These are phyloP conservation scores for Poecilia wingei DNA, from an alignment of 2,797 vertebrate genomes.

Conservation along the genomic window DNA sequence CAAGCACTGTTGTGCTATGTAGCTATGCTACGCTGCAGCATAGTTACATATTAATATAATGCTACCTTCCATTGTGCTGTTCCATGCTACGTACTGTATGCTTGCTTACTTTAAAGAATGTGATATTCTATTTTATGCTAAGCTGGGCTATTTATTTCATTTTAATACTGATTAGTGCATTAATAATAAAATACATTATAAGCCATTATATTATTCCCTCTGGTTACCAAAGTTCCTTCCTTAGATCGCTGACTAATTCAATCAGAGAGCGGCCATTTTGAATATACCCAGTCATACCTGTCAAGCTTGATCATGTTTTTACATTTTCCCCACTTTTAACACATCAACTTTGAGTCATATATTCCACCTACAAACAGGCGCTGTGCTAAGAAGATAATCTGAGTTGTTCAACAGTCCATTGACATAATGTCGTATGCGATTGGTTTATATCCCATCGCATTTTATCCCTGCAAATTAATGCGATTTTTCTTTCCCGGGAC, in stretches of 20 bases:
- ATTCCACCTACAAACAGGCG: not conserved
- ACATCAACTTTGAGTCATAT: not conserved
- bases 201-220: not conserved
- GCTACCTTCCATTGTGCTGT: not conserved
- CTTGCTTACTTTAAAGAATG: not conserved
- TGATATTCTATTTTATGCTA: not conserved
- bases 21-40: not conserved
- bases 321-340: not conserved
- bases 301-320: not conserved
- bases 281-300: not conserved
- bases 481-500: slow-evolving; percentile 3
- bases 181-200: not conserved
- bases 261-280: not conserved
- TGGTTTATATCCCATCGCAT: not conserved
- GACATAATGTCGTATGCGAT: no score
- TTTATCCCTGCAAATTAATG: not conserved
- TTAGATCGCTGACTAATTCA: not conserved
- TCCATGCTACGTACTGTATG: not conserved
- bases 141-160: not conserved
- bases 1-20: not conserved
- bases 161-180: not conserved
- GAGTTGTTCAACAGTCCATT: not conserved
- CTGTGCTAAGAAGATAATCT: not conserved
- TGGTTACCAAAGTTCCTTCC: not conserved
- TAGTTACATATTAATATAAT: not conserved